A percentile compares a stretch with the other conserved stretches of the same genome.
These are phyloP conservation scores for Folsomia manolachei DNA, from an alignment of 2,888 invertebrate species.

Conservation along the genomic window DNA sequence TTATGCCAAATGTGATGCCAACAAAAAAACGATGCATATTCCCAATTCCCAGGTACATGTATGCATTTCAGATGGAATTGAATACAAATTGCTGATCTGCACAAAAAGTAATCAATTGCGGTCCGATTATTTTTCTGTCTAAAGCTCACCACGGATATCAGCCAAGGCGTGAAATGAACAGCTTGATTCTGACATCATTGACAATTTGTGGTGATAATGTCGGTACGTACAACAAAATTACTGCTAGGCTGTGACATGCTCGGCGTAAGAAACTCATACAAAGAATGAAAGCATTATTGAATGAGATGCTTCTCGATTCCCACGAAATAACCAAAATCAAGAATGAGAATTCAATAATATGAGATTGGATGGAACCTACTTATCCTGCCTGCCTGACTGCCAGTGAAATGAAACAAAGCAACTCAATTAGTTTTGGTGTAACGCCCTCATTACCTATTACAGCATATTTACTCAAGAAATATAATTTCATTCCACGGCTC, in stretches of 20 bases:
- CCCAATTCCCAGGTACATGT: neutral
- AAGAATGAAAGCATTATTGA: no score
- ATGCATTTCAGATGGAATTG: no score
- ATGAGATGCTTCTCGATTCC: neutral
- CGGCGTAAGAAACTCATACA: no score
- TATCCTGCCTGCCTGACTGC: no score
- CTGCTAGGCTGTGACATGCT: neutral
- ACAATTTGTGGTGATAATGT: constrained; percentile 2
- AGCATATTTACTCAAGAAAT: constrained; percentile 14
- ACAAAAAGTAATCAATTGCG: neutral
- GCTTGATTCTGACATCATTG: neutral
- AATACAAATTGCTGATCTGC: no score
- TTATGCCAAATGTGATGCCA: neutral
- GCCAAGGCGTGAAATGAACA: neutral
- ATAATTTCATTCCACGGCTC: constrained; percentile 17
- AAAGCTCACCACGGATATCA: neutral
- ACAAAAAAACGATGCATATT: neutral
- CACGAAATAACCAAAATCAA: neutral
- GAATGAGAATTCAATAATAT: neutral
- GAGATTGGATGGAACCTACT: no score
- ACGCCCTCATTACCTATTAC: constrained; percentile 36
- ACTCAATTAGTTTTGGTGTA: constrained; percentile 48
- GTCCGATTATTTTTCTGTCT: constrained; percentile 4
- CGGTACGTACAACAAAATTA: constrained; percentile 5
- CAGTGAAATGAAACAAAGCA: constrained; percentile 11